Percentiles rank a stretch among this genome's conserved stretches.
Conservation (phyloP, 2,888 invertebrate genomes). For the Diaprepes abbreviatus region DNA sequence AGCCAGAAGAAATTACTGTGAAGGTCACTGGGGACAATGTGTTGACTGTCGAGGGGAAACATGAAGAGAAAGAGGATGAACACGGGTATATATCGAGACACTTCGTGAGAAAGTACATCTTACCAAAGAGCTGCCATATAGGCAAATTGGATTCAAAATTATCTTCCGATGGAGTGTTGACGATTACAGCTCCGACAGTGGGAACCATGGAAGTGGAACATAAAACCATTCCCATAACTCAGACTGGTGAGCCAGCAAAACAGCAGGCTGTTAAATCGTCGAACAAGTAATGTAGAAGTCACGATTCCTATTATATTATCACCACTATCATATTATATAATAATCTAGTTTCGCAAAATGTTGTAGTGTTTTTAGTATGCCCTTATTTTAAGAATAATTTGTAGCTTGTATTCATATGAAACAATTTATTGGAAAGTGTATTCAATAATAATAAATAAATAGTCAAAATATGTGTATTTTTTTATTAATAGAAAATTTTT, state of each 20-base stretch:
- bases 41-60: neutral
- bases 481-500: no score
- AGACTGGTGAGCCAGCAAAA: conserved; percentile 61
- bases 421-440: no score
- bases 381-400: no score
- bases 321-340: no score
- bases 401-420: no score
- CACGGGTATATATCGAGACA: neutral
- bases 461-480: no score
- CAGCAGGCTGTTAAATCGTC: conserved; percentile 44
- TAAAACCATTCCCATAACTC: conserved; percentile 52
- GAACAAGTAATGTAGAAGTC: no score
- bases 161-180: conserved; percentile 11
- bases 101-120: neutral
- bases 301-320: no score
- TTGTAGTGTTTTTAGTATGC: no score
- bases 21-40: conserved; percentile 9
- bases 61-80: neutral
- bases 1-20: conserved; percentile 3
- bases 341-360: no score
- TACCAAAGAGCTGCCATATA: neutral
- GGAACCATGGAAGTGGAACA: neutral
- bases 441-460: no score
- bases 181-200: neutral
- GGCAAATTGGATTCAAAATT: neutral